phyloP scores from a whole-genome alignment of 35 echinoderm and acorn worm species.

The Ptychodera flava region DNA sequence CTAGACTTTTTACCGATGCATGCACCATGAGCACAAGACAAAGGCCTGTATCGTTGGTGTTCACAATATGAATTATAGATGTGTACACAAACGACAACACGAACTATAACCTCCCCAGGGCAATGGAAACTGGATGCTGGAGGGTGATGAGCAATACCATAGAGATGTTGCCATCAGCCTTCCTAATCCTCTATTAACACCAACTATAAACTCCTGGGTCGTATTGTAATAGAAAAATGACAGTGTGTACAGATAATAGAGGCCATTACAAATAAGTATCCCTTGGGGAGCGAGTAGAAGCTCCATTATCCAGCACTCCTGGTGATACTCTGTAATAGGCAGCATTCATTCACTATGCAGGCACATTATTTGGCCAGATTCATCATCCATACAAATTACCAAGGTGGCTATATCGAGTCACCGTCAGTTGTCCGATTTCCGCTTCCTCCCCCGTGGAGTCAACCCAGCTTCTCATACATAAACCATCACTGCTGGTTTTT shows the following conservation, averaged over 20 bases:
- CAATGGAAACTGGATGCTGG: no score
- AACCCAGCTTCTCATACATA: neutral
- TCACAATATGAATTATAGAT: no score
- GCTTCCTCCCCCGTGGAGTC: neutral
- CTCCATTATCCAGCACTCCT: neutral
- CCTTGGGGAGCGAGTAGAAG: neutral
- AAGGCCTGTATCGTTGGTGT: no score
- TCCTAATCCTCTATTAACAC: neutral
- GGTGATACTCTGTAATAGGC: neutral
- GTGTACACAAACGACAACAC: no score
- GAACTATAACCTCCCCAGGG: no score
- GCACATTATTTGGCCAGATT: neutral
- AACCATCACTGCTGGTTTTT: neutral
- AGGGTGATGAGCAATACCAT: no score
- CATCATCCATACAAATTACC: neutral
- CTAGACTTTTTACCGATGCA: no score
- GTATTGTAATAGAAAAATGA: neutral
- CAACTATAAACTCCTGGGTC: neutral
- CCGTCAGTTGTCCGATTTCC: neutral
- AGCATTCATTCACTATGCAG: neutral
- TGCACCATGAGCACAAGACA: no score
- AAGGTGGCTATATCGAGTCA: neutral
- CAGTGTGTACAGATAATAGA: slow-evolving; percentile 1
- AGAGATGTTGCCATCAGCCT: no score
- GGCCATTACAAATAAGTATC: slow-evolving; percentile 1